Conservation (phyloP, 2,113 vertebrate species). For the Bagarius yarrelli region DNA sequence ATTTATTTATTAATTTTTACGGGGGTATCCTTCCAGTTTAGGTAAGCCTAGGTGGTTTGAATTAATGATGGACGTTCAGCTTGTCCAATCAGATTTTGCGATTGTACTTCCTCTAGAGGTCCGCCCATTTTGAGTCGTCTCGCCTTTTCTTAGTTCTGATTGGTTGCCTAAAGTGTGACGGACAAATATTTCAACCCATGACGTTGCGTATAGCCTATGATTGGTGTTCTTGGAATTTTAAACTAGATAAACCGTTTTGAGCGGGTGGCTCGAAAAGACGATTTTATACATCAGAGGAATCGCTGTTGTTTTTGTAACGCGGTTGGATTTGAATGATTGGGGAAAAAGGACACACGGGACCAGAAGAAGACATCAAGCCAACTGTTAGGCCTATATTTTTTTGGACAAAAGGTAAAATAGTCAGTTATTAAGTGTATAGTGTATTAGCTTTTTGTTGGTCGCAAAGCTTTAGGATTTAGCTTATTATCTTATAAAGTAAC, state of each 20-base stretch:
- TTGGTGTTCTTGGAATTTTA: conserved; percentile 44
- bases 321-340: not conserved
- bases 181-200: not conserved
- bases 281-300: not conserved
- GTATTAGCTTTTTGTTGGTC: not conserved
- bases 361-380: conserved; percentile 2
- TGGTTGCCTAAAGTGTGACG: not conserved
- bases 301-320: conserved; percentile 1
- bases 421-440: not conserved
- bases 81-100: not conserved
- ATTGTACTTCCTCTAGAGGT: not conserved
- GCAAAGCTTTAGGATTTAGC: not conserved
- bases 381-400: not conserved
- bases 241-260: conserved; percentile 54
- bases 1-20: not conserved
- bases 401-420: not conserved
- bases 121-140: not conserved
- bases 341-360: not conserved
- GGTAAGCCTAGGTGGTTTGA: conserved; percentile 35
- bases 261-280: conserved; percentile 39
- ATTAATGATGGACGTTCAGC: conserved; percentile 13
- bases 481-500: not conserved
- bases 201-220: not conserved
- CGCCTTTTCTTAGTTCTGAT: not conserved
- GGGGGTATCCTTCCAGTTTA: not conserved